A percentile compares a stretch with the other conserved stretches of the same genome.
phyloP scores from a whole-genome alignment of 2,888 invertebrate species.

The Temnothorax ravouxi region DNA sequence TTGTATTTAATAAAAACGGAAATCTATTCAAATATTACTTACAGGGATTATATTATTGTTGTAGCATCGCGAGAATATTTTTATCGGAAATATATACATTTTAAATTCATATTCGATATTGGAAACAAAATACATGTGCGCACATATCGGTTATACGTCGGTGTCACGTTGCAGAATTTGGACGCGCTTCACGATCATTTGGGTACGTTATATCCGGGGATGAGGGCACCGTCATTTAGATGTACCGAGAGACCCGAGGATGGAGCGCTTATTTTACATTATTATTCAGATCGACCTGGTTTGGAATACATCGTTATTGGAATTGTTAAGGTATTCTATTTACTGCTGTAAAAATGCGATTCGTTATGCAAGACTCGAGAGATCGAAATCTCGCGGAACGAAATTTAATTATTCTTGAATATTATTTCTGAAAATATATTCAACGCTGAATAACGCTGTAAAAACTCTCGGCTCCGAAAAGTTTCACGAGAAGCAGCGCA shows the following conservation, averaged over 20 bases:
- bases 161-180: slow-evolving; percentile 91
- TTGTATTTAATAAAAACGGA: neutral
- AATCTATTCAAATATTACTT: slow-evolving; percentile 18
- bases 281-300: slow-evolving; percentile 97
- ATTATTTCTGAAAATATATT: slow-evolving; percentile 21
- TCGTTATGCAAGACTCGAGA: slow-evolving; percentile 6
- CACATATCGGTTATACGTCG: neutral
- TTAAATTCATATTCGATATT: slow-evolving; percentile 17
- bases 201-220: slow-evolving; percentile 97
- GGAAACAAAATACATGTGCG: neutral
- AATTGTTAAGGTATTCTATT: slow-evolving; percentile 93
- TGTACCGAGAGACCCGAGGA: slow-evolving; percentile 96
- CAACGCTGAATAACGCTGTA: slow-evolving; percentile 13
- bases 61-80: neutral
- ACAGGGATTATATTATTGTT: neutral
- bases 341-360: slow-evolving; percentile 7
- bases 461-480: slow-evolving; percentile 12
- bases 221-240: slow-evolving; percentile 98
- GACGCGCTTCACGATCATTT: slow-evolving; percentile 98
- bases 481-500: neutral
- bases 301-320: slow-evolving; percentile 98
- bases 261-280: slow-evolving; percentile 96
- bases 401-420: slow-evolving; percentile 10
- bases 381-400: neutral
- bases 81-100: neutral